Evolutionary conservation across 23 tunicate genomes (phyloP), one percentile per base, ranked within the genome.

Genomic region (Corella eumyota): DNA sequence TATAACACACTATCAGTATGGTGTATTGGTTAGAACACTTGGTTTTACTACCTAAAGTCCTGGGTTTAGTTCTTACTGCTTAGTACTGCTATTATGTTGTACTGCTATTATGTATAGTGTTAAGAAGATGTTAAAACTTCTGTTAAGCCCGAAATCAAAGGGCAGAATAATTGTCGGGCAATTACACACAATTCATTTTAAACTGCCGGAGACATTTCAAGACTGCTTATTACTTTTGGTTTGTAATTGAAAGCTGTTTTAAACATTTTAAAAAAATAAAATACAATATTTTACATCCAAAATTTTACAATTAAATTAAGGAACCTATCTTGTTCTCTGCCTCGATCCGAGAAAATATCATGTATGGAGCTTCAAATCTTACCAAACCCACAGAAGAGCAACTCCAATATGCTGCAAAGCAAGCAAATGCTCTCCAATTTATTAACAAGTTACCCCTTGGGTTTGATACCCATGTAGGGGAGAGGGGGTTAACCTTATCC

Each of bases 401-500:
- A 32, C 40, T 79, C 24, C 51, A 60, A 61, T n/a, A 70, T 31
- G 88, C 45, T 21, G 70, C 78, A 58, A 70, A 31, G 30, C 68
- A 71, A 70, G 88, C 88, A 9, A 79, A 79, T 56, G 61, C 68
- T 5, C 48, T 55, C 31, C 44, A 70, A 11, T 79, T 79, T 55
- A 64, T 79, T 21, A 11, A 32, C 3, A 34, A 40, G 19, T 50
- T 79, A 35, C 88, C 77, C 28, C 32, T 44, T 3, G 72, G 72
- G 0, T 62, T 79, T 54, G 67, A 71, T 26, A 79, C 88, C 3
- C 0, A 61, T 23, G 88, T 79, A 32, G 88, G 88, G 4, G 88
- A 79, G 53, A 64, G 88, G 64, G 88, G 88, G 5, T 56, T 79
- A 9, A 71, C 77, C 1, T 62, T 79, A 44, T 79, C 88, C 25